Evolutionary conservation across 2,797 vertebrate genomes (phyloP).

Genomic region (Syngnathus rostellatus): DNA sequence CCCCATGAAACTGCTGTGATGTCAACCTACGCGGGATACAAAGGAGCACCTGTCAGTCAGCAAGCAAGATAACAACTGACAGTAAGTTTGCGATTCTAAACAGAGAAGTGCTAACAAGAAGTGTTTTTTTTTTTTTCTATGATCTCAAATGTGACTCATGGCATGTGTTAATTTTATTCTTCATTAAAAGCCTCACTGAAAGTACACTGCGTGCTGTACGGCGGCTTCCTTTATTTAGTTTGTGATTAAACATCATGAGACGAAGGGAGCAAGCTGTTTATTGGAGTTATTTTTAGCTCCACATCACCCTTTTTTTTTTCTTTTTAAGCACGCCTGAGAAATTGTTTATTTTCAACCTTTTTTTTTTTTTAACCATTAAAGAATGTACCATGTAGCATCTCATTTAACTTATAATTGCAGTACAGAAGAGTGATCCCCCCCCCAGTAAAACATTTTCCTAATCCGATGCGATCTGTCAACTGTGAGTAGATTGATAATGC

Average conservation of each 20-base stretch:
- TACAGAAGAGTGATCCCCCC: no score
- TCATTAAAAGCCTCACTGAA: neutral
- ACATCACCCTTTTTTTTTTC: neutral
- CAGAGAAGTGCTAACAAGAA: neutral
- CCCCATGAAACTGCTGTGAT: slow-evolving; percentile 1
- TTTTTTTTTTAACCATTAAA: no score
- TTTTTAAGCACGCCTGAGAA: no score
- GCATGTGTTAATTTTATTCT: neutral
- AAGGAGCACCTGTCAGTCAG: slow-evolving; percentile 1
- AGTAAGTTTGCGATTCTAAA: neutral
- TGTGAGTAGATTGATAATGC: no score
- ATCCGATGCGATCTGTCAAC: no score
- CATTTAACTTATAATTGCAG: no score
- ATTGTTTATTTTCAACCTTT: no score
- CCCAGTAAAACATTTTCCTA: no score
- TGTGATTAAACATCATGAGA: neutral
- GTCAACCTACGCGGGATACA: neutral
- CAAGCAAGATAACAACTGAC: neutral
- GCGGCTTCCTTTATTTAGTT: neutral
- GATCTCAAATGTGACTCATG: neutral
- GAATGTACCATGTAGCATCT: no score
- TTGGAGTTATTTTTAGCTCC: neutral
- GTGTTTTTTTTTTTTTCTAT: neutral
- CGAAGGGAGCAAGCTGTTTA: neutral
- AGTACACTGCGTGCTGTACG: neutral